Base-by-base conservation (phyloP, 2,797 vertebrate species). In the Myotis daubentonii region DNA sequence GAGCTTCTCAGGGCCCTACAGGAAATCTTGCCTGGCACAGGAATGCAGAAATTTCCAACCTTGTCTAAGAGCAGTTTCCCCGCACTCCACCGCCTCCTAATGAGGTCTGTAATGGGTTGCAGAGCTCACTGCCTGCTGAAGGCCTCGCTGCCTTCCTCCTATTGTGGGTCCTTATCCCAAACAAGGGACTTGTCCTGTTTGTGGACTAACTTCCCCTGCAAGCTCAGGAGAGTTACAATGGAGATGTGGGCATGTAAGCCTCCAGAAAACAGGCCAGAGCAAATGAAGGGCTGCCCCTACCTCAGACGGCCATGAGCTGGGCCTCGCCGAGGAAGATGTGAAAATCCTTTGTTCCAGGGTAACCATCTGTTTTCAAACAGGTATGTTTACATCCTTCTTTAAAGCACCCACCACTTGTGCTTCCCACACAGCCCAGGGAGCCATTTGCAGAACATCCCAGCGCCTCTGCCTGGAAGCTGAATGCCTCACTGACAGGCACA, bases 1-100 rank as follows among this genome's bases (percentile, higher is more conserved):
- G 81, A 80, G 94, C 84, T 95, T 87, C 94, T 97, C 89, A 57
- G 12, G 89, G 78, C 62, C 87, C 87, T 88, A 57, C 72, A 93
- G 96, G 96, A 97, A 97, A 96, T 96, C 89, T 91, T 70, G 91
- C 89, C 93, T 92, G 94, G 89, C 94, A 89, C 8, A 68, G 91
- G 94, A 95, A 96, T 81, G 81, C 71, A 91, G 76, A 62, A 93
- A 72, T 95, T 94, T 91, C 88, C 92, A 94, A 83, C 70, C 89
- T 88, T 85, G 89, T 96, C 94, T 95, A 76, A 95, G 84, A 95
- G 80, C 86, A 96, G 89, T 89, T 75, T 68, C 79, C 80, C 72
- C 57, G 78, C 70, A 94, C 47, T 90, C 74, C 36, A 16, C 71
- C 51, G 87, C 80, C n/a, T 62, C 53, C 41, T 78, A 66, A 83